Base-by-base conservation (phyloP, 2,113 vertebrate genomes). In the Ictidomys tridecemlineatus region DNA sequence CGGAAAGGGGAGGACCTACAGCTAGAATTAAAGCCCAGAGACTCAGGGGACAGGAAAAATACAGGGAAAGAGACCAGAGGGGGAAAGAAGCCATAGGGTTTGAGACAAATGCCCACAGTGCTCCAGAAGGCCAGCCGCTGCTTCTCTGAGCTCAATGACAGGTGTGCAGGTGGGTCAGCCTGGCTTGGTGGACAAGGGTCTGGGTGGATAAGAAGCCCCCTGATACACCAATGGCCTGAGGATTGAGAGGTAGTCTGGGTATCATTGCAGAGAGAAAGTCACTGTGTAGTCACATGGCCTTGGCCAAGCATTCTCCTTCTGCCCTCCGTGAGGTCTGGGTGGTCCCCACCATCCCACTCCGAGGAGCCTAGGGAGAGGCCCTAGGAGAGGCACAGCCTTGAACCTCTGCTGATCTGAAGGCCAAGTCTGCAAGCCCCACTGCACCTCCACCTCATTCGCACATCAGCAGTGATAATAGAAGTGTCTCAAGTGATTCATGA, bases 241-340 rank as follows among this genome's bases (percentile, higher is more conserved):
- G 53, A 51, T 28, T 10, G 18, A 73, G 30, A 10, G 28, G 5
- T 0, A 20, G 30, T 22, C 14, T 18, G 2, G 7, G 20, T 42
- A 32, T 22, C 26, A 4, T 32, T 70, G 20, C 20, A 74, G 12
- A 70, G 32, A 14, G 30, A 45, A 48, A 14, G 13, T 56, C n/a
- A 42, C 42, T 8, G 2, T 1, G 1, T 2, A 42, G 51, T 61
- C 28, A 72, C 32, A 26, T 7, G n/a, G 30, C 53, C 56, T 1
- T 13, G 26, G 24, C n/a, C 70, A 58, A 65, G 51, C 51, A 32
- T 5, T 9, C 8, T 12, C 63, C 42, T 77, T 5, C 10, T 6
- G 67, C 13, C 8, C 4, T 32, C 1, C 28, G 1, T 5, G 0
- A 1, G 10, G 4, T n/a, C n/a, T 32, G 8, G n/a, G 28, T 51